Evolutionary conservation across 1,140 invertebrate genomes (phyloP).

Genomic region (Homalodisca vitripennis): DNA sequence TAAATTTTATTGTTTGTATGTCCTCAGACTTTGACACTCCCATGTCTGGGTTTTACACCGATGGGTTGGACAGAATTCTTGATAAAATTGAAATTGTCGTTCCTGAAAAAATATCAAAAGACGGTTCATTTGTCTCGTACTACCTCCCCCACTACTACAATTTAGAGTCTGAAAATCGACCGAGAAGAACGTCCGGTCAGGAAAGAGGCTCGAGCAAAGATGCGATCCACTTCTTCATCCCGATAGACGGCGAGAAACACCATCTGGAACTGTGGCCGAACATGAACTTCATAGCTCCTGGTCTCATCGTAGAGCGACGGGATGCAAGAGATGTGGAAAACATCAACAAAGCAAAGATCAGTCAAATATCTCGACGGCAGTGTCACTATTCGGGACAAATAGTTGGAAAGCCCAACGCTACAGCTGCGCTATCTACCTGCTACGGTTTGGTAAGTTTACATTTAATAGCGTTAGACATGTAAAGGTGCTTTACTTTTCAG

Average conservation of each 20-base stretch:
- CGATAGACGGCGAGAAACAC: conserved; percentile 22
- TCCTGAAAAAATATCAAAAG: conserved; percentile 28
- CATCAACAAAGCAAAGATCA: conserved; percentile 41
- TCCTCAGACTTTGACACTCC: background rate
- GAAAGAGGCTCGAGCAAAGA: background rate
- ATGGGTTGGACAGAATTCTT: conserved; percentile 1
- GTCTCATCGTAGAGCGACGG: conserved; percentile 68
- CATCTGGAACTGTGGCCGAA: conserved; percentile 53
- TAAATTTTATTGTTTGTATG: no score
- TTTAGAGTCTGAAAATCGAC: background rate
- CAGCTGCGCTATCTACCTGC: conserved; percentile 68
- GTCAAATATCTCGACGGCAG: conserved; percentile 39
- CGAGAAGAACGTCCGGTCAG: conserved; percentile 1
- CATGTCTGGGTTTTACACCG: background rate
- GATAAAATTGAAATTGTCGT: conserved; percentile 19
- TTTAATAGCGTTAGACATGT: no score
- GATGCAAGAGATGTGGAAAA: conserved; percentile 48
- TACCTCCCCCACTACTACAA: conserved; percentile 31
- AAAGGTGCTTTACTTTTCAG: no score
- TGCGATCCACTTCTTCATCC: conserved; percentile 24
- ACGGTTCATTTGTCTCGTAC: conserved; percentile 28
- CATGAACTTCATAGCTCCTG: conserved; percentile 64
- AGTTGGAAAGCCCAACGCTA: conserved; percentile 59
- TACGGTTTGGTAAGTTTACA: conserved; percentile 73
- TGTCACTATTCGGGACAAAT: conserved; percentile 70